Percentiles rank a stretch among this genome's conserved stretches.
These are phyloP conservation scores for Caenorhabditis sp. DNA, from an alignment of 2,888 invertebrate genomes.

Conservation along the genomic window DNA sequence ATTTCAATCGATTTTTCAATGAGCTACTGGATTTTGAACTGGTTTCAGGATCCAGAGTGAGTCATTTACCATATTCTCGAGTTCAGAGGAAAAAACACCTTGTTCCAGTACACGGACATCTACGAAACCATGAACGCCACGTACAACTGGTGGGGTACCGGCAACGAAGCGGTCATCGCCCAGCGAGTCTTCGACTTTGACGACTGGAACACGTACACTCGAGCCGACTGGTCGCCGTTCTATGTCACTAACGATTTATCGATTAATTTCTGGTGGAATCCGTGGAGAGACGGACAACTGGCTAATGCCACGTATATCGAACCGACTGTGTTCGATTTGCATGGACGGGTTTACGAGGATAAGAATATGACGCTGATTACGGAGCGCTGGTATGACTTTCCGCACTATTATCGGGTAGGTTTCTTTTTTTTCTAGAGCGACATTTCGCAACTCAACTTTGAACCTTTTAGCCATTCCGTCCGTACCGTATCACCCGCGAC, in stretches of 20 bases:
- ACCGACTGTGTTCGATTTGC: constrained; percentile 77
- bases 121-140: constrained; percentile 89
- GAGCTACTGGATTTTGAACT: constrained; percentile 89
- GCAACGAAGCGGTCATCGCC: constrained; percentile 87
- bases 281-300: constrained; percentile 76
- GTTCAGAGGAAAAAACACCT: background rate
- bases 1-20: constrained; percentile 93
- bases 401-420: constrained; percentile 69
- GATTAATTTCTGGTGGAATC: constrained; percentile 81
- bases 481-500: constrained; percentile 91
- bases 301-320: constrained; percentile 71
- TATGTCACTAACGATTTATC: constrained; percentile 87
- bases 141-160: constrained; percentile 98
- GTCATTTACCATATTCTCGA: background rate
- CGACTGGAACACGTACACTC: constrained; percentile 98
- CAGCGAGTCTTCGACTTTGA: constrained; percentile 87
- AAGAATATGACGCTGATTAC: constrained; percentile 75
- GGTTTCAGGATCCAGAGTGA: constrained; percentile 87
- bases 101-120: constrained; percentile 65
- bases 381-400: constrained; percentile 78
- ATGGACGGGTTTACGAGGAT: constrained; percentile 80
- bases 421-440: background rate
- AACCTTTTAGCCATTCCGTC: constrained; percentile 83
- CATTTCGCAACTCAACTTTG: background rate
- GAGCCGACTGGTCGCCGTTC: constrained; percentile 93